Evolutionary conservation across 2,113 vertebrate species (phyloP).

Genomic region (Clarias gariepinus): DNA sequence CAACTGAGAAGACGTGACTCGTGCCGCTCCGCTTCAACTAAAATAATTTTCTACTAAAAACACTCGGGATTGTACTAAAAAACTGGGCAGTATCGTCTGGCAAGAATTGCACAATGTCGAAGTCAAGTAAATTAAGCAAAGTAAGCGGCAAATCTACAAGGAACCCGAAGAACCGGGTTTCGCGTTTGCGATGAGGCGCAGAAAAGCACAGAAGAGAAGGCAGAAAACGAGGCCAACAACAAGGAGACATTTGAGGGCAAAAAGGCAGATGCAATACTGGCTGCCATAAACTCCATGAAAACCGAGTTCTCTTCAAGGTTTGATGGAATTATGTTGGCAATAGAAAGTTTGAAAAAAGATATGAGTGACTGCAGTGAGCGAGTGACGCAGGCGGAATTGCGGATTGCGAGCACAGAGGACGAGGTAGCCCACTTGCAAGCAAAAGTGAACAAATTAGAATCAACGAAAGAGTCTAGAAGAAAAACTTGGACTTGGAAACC

Average conservation of each 20-base stretch:
- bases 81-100: no score
- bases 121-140: background rate
- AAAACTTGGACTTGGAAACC: background rate
- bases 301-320: no score
- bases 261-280: background rate
- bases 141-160: background rate
- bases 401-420: background rate
- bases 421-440: background rate
- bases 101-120: no score
- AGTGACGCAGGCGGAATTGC: background rate
- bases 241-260: background rate
- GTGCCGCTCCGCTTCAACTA: no score
- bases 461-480: background rate
- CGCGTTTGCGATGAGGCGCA: background rate
- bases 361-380: background rate
- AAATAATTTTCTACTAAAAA: no score
- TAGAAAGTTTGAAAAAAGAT: background rate
- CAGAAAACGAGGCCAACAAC: background rate
- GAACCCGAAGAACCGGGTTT: background rate
- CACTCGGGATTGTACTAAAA: background rate
- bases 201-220: background rate
- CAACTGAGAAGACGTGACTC: no score
- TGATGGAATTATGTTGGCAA: background rate
- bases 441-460: background rate
- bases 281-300: background rate